A percentile compares a stretch with the other conserved stretches of the same genome.
Conservation (phyloP, 1,140 invertebrate genomes). For the Mercenaria mercenaria region DNA sequence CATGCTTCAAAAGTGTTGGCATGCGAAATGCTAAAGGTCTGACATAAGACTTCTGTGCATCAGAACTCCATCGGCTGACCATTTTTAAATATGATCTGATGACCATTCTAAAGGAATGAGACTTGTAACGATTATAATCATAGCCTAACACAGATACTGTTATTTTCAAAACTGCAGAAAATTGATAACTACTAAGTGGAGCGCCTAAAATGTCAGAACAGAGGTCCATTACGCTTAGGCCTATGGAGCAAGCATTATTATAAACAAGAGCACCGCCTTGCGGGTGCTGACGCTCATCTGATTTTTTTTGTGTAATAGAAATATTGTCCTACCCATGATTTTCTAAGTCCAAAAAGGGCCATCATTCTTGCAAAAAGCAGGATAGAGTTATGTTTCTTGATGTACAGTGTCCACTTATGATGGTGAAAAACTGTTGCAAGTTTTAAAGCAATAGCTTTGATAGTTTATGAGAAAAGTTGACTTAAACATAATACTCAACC, state of each 20-base stretch:
- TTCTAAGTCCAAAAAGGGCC: no score
- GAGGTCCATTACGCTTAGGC: background rate
- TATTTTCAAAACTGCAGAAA: slow-evolving; percentile 10
- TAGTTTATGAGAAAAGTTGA: no score
- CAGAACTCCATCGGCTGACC: background rate
- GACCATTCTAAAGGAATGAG: background rate
- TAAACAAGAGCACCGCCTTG: background rate
- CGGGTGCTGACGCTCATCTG: no score
- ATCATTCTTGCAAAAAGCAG: no score
- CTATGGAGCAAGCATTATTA: background rate
- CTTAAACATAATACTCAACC: no score
- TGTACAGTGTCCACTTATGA: no score
- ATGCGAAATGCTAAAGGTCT: background rate
- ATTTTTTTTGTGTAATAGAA: no score
- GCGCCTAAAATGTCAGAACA: background rate
- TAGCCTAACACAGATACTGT: background rate
- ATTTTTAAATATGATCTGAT: background rate
- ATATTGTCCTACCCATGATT: no score
- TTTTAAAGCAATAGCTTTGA: no score
- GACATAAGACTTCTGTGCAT: background rate
- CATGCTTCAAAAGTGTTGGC: background rate
- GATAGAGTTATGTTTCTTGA: no score
- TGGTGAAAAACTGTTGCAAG: no score
- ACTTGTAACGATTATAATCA: background rate
- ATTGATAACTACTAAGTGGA: slow-evolving; percentile 17